Evolutionary conservation across 2,888 invertebrate species (phyloP).

Genomic region (Tetramorium bicarinatum): DNA sequence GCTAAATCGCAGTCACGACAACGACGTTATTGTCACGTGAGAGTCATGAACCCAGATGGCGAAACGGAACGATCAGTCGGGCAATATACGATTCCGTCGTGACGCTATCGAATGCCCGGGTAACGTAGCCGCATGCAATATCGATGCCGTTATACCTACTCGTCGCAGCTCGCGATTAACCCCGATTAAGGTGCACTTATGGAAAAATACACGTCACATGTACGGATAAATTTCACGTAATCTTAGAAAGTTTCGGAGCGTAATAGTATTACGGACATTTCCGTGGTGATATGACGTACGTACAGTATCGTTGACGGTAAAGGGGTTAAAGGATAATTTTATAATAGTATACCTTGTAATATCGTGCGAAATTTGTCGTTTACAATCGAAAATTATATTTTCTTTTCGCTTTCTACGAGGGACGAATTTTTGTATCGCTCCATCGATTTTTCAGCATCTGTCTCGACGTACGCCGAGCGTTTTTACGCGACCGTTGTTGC

Average conservation of each 20-base stretch:
- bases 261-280: not conserved
- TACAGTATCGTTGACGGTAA: not conserved
- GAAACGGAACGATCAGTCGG: constrained; percentile 58
- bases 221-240: not conserved
- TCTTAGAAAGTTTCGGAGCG: not conserved
- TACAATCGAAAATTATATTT: not conserved
- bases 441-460: not conserved
- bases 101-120: constrained; percentile 37
- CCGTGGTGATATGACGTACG: not conserved
- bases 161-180: constrained; percentile 42
- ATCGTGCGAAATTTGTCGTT: not conserved
- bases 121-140: constrained; percentile 36
- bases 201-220: constrained; percentile 1
- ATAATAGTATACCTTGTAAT: not conserved
- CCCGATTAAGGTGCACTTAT: constrained; percentile 4
- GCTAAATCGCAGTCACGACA: constrained; percentile 60
- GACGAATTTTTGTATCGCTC: not conserved
- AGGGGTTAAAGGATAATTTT: not conserved
- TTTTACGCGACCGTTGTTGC: constrained; percentile 6
- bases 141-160: constrained; percentile 42
- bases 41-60: constrained; percentile 62
- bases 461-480: no score
- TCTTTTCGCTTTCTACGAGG: not conserved
- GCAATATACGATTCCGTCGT: constrained; percentile 57
- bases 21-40: constrained; percentile 65